phyloP scores from a whole-genome alignment of 2,888 invertebrate genomes.

The Athalia circularis region DNA sequence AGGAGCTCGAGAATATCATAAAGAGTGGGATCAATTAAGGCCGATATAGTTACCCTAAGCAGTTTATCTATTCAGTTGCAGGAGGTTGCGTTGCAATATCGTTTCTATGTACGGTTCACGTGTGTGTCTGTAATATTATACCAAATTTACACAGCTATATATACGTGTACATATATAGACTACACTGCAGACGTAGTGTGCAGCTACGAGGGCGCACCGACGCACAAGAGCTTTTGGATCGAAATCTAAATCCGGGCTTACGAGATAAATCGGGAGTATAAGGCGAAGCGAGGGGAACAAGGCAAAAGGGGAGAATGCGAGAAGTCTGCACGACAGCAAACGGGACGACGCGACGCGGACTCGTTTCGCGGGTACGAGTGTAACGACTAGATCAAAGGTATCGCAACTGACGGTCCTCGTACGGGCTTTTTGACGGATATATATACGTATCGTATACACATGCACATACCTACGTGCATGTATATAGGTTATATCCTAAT shows the following conservation, averaged over 20 bases:
- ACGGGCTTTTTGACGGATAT: conserved; percentile 28
- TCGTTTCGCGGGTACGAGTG: conserved; percentile 51
- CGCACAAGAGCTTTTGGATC: conserved; percentile 59
- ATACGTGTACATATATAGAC: neutral
- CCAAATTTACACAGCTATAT: neutral
- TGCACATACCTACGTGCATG: no score
- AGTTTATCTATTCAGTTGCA: conserved; percentile 47
- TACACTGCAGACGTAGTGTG: no score
- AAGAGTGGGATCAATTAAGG: conserved; percentile 44
- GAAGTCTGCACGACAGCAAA: conserved; percentile 13
- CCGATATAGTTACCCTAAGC: conserved; percentile 31
- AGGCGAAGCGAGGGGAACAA: conserved; percentile 33
- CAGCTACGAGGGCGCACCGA: conserved; percentile 15
- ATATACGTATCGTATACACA: neutral
- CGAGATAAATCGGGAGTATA: conserved; percentile 63
- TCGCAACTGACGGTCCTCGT: conserved; percentile 59
- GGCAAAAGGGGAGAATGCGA: conserved; percentile 7
- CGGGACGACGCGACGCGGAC: conserved; percentile 39
- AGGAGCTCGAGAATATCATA: neutral
- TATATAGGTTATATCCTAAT: no score
- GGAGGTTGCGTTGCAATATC: conserved; percentile 13
- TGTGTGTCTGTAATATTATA: neutral
- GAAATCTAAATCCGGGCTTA: conserved; percentile 68
- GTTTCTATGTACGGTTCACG: neutral
- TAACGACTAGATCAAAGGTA: conserved; percentile 69